phyloP scores from a whole-genome alignment of 2,797 vertebrate genomes.

The Nannoperca australis region DNA sequence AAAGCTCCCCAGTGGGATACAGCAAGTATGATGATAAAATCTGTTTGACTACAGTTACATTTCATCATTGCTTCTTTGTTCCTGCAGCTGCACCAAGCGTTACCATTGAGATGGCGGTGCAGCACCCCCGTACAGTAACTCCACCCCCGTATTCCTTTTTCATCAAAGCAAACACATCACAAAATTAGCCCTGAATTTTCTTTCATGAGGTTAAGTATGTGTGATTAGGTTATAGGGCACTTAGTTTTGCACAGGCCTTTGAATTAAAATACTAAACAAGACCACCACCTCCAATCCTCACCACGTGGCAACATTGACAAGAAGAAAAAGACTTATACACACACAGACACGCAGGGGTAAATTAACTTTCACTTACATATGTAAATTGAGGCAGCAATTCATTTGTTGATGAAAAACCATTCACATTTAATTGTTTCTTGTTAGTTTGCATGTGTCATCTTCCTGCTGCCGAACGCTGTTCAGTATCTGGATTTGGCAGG shows the following conservation, averaged over 20 bases:
- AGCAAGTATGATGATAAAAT: constrained; percentile 60
- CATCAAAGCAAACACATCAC: constrained; percentile 52
- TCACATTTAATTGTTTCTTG: constrained; percentile 63
- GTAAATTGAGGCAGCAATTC: constrained; percentile 61
- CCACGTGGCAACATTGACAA: constrained; percentile 29
- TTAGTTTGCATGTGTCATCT: constrained; percentile 43
- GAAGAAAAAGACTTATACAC: background rate
- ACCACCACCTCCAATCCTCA: constrained; percentile 49
- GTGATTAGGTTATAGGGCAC: constrained; percentile 52
- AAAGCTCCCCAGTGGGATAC: constrained; percentile 37
- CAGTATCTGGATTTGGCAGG: constrained; percentile 40
- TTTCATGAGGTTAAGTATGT: constrained; percentile 47
- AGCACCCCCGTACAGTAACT: constrained; percentile 27
- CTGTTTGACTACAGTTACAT: constrained; percentile 64
- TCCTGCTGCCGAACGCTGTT: constrained; percentile 17
- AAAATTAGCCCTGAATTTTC: constrained; percentile 23
- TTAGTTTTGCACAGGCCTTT: constrained; percentile 44
- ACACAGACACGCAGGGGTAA: constrained; percentile 2
- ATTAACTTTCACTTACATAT: constrained; percentile 54
- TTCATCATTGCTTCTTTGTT: constrained; percentile 69
- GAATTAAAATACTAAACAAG: constrained; percentile 60
- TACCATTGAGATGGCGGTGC: constrained; percentile 29
- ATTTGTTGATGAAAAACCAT: constrained; percentile 66
- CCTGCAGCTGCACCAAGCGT: constrained; percentile 62
- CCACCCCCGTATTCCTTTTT: constrained; percentile 47